Base-by-base conservation (phyloP, 2,888 invertebrate species). In the Rotaria macrura region DNA sequence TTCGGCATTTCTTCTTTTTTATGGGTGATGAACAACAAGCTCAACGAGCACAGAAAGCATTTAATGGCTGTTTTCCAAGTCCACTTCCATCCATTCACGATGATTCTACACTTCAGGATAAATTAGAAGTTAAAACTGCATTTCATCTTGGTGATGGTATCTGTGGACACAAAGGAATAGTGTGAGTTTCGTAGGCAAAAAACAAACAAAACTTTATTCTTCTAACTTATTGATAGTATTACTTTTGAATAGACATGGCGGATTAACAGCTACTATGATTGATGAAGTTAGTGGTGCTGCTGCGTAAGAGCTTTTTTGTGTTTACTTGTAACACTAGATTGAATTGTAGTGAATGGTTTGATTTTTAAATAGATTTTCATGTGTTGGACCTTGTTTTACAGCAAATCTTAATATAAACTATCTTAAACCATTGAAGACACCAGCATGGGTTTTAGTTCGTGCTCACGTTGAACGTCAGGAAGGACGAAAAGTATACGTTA, bases 91-190 rank as follows among this genome's bases (percentile, higher is more conserved):
- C 65, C 38, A 20, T 1, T 65, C 65, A 65, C 12, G 79, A 79
- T 40, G n/a, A n/a, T 43, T n/a, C 43, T 9, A 43, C 12, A 43
- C 14, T 14, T n/a, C 34, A 43, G 5, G 79, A 79, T 43, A 25
- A n/a, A 5, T 43, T 43, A 43, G 79, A 79, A 79, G 79, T 79
- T 43, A 40, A n/a, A 25, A 43, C 34, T 43, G 79, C 79, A 14
- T 79, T 79, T 79, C 79, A 79, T 43, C 43, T 79, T n/a, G 79
- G 79, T n/a, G 43, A 40, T n/a, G 79, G 79, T 79, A 79, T 79
- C 43, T 79, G 79, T n/a, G 79, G 79, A n/a, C 79, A 79, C n/a
- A 79, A 79, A 43, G 79, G 79, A 7, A 40, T 79, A 43, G 79
- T 79, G 43, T 65, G 38, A 38, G 65, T 38, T 49, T 49, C 6